Conservation (phyloP, 2,797 vertebrate species). For the Trachops cirrhosus region DNA sequence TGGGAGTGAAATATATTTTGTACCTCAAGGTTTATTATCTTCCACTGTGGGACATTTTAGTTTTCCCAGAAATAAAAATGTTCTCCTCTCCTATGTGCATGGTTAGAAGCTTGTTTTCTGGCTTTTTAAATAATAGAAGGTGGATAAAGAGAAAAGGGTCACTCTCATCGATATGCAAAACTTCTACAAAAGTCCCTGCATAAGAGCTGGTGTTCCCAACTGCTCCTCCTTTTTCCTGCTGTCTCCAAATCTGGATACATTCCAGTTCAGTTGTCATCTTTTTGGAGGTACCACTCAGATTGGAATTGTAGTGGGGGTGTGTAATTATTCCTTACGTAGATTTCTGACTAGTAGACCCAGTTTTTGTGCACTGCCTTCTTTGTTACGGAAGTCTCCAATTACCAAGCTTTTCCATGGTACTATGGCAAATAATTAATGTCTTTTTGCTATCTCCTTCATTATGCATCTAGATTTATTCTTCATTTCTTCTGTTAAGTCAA, state of each 20-base stretch:
- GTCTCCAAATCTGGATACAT: neutral
- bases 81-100: neutral
- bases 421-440: neutral
- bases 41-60: neutral
- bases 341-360: neutral
- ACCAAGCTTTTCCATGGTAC: neutral
- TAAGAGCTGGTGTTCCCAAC: neutral
- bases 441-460: neutral
- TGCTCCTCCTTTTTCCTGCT: neutral
- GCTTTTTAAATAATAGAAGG: neutral
- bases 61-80: neutral
- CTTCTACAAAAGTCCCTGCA: neutral
- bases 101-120: neutral
- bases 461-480: neutral
- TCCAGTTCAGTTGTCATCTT: neutral
- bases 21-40: neutral
- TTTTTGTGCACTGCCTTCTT: neutral
- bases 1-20: neutral
- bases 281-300: neutral
- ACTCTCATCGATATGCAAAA: neutral
- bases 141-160: neutral
- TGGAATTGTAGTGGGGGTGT: neutral
- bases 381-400: neutral
- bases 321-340: neutral
- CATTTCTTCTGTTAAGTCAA: neutral